Base-by-base conservation (phyloP, 2,888 invertebrate species). In the Celastrina argiolus region DNA sequence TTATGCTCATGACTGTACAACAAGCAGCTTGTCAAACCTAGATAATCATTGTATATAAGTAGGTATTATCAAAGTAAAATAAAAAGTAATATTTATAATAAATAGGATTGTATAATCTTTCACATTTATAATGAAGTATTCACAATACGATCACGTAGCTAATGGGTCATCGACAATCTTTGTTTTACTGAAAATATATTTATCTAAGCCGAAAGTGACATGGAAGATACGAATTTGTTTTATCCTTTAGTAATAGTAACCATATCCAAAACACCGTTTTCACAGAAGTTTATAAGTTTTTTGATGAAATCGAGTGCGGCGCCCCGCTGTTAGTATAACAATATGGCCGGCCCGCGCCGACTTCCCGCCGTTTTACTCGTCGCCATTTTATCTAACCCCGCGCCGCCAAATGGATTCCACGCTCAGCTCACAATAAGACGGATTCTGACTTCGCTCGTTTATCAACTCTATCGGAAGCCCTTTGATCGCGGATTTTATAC, bases 271-370 rank as follows among this genome's bases (percentile, higher is more conserved):
- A 7, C 28, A 16, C 6, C 69, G 75, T 66, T 10, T n/a, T 70
- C 59, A 65, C 76, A 67, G 56, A 63, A 74, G 80, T 82, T 81
- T 79, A 78, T 78, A 81, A 88, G 82, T 85, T 88, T 84, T 85
- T 85, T 81, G 81, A 78, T 84, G 85, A 87, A 88, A 88, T 87
- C 85, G 87, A 88, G 86, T 85, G 82, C 76, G 80, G 80, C 72
- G 71, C 77, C 77, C 80, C 80, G 74, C 74, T 76, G 81, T 88
- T 87, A 87, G 88, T 88, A 87, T 83, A 85, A 88, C 82, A 84
- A 83, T 83, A 83, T 81, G 79, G 16, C 79, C 82, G 74, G 85
- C n/a, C 79, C 80, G 80, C 82, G 75, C 74, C 72, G 71, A 70
- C 72, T 76, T 74, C 70, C 34, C 5, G 59, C 34, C 4, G n/a